Evolutionary conservation across 2,113 vertebrate species (phyloP), one percentile per base, ranked within the genome.

Genomic region (Henicopernis longicauda): DNA sequence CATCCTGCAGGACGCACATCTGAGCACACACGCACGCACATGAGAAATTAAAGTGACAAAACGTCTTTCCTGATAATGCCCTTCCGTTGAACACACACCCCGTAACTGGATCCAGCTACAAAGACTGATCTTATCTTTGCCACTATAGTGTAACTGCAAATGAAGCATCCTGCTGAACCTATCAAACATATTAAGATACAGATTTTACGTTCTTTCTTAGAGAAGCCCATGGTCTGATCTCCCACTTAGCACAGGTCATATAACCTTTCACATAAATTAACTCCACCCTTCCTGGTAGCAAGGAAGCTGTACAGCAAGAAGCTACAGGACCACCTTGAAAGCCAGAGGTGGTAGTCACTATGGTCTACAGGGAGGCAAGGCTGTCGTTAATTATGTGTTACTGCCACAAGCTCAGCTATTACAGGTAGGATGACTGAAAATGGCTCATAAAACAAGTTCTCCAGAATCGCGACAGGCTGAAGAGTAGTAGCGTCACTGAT

Each of bases 1-100:
- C 19, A 38, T 42, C 49, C 54, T 61, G 45, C 13, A 78, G 21
- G 31, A 84, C 9, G 19, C 11, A 3, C 6, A 2, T 34, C 27
- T 59, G 23, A 47, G 10, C 6, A 36, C 8, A 25, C 9, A 9
- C 5, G n/a, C 31, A 55, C 11, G 1, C 16, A 12, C 2, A 1
- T 0, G 4, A 61, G 31, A 89, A 95, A 55, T 78, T 3, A 66
- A 45, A 55, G 36, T 16, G 6, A 89, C 31, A 71, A 50, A 88
- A 86, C 27, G 26, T 44, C 57, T 34, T 63, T 32, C 54, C 23
- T 66, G 26, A 31, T 19, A 32, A 73, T 9, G n/a, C 13, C 13
- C 10, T 34, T 54, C 3, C 31, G 1, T 0, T 55, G 36, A 88
- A 59, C 19, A 79, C 50, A 47, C 7, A 22, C 34, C 27, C 3